phyloP scores from a whole-genome alignment of 2,113 vertebrate species.

The Lontra canadensis region DNA sequence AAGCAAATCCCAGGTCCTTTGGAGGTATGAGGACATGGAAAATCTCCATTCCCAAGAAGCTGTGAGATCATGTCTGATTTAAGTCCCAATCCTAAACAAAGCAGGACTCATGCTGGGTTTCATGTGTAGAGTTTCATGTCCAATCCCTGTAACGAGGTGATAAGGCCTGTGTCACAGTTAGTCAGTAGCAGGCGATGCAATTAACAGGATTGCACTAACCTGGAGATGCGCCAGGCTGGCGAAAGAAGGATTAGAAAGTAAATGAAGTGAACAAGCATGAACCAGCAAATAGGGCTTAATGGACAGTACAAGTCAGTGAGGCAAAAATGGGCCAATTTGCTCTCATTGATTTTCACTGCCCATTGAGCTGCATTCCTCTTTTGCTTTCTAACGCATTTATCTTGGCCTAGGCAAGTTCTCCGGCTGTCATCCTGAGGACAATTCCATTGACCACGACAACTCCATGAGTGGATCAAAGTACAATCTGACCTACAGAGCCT shows the following conservation, averaged over 20 bases:
- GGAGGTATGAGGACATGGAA: conserved; percentile 62
- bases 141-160: conserved; percentile 77
- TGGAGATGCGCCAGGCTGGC: conserved; percentile 74
- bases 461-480: not conserved
- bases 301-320: conserved; percentile 67
- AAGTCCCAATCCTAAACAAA: conserved; percentile 64
- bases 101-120: conserved; percentile 57
- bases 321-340: conserved; percentile 73
- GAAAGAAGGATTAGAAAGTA: conserved; percentile 76
- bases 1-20: conserved; percentile 38
- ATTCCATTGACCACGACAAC: not conserved
- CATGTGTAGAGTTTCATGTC: conserved; percentile 72
- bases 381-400: conserved; percentile 69
- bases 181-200: conserved; percentile 73
- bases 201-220: conserved; percentile 77
- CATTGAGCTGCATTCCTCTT: conserved; percentile 70
- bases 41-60: conserved; percentile 67
- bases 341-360: conserved; percentile 76
- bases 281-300: conserved; percentile 78
- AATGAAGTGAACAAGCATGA: conserved; percentile 77
- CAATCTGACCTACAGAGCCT: not conserved
- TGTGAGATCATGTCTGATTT: conserved; percentile 79
- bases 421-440: conserved; percentile 62
- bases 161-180: conserved; percentile 73
- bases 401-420: conserved; percentile 53